Conservation (phyloP, 2,797 vertebrate genomes). For the Hephaestus fuliginosus region DNA sequence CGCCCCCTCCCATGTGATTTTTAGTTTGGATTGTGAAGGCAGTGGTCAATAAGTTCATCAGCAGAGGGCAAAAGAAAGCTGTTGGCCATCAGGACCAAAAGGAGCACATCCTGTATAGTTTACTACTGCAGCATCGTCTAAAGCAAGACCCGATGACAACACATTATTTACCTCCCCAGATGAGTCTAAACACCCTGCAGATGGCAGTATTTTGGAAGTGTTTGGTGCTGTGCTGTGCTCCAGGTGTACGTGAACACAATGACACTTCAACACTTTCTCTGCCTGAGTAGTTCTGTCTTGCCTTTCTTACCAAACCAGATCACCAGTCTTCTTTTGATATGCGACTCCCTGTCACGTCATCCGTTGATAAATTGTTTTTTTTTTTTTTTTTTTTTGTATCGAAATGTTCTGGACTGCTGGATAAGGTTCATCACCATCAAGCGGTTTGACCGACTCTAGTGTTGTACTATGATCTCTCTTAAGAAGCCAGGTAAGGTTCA, state of each 20-base stretch:
- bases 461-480: constrained; percentile 41
- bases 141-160: constrained; percentile 32
- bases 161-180: constrained; percentile 14
- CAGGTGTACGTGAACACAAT: constrained; percentile 52
- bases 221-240: constrained; percentile 66
- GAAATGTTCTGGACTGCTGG: constrained; percentile 51
- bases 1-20: not conserved
- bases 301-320: constrained; percentile 65
- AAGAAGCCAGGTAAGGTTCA: constrained; percentile 60
- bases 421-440: constrained; percentile 29
- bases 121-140: constrained; percentile 53
- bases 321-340: constrained; percentile 62
- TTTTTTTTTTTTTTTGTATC: constrained; percentile 31
- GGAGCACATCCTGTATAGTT: constrained; percentile 64
- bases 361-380: not conserved
- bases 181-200: constrained; percentile 41
- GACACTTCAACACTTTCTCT: constrained; percentile 64
- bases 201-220: constrained; percentile 48
- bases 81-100: constrained; percentile 70
- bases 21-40: constrained; percentile 47
- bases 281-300: constrained; percentile 59
- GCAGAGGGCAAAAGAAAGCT: constrained; percentile 40
- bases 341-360: constrained; percentile 15
- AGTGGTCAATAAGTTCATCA: constrained; percentile 42
- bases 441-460: constrained; percentile 41